phyloP scores from a whole-genome alignment of 1,140 invertebrate genomes.

The Catajapyx aquilonaris region DNA sequence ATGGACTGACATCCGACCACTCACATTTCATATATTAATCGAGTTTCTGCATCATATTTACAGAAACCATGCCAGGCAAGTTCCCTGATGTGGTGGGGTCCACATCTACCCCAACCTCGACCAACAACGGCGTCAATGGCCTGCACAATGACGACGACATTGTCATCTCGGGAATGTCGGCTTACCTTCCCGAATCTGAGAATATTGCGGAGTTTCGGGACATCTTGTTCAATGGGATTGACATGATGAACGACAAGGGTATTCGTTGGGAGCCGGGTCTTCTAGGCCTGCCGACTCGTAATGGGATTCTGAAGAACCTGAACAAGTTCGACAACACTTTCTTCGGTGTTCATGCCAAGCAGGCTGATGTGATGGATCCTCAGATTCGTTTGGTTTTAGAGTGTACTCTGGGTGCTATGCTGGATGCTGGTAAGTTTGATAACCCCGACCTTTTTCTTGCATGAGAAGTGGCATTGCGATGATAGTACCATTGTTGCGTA shows the following conservation, averaged over 20 bases:
- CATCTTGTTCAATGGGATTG: constrained; percentile 60
- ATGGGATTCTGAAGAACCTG: constrained; percentile 77
- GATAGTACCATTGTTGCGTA: too few species aligned
- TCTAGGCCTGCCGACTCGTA: constrained; percentile 59
- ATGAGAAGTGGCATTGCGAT: constrained; percentile 1
- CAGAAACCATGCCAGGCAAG: too few species aligned
- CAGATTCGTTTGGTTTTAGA: constrained; percentile 79
- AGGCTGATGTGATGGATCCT: constrained; percentile 89
- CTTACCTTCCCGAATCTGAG: constrained; percentile 68
- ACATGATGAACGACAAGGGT: constrained; percentile 72
- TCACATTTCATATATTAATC: too few species aligned
- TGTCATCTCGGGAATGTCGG: constrained; percentile 73
- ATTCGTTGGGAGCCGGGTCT: constrained; percentile 50
- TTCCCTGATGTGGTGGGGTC: too few species aligned
- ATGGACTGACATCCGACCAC: too few species aligned
- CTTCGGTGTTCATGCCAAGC: constrained; percentile 82
- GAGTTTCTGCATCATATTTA: too few species aligned
- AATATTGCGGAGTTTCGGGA: constrained; percentile 74
- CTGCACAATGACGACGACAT: constrained; percentile 38
- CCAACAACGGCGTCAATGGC: not conserved
- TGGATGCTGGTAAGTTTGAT: constrained; percentile 89
- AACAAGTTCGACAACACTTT: constrained; percentile 73
- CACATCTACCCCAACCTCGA: not conserved
- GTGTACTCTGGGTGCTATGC: constrained; percentile 78
- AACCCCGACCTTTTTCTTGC: too few species aligned